Conservation (phyloP, 2,113 vertebrate species). For the Centropus bengalensis region DNA sequence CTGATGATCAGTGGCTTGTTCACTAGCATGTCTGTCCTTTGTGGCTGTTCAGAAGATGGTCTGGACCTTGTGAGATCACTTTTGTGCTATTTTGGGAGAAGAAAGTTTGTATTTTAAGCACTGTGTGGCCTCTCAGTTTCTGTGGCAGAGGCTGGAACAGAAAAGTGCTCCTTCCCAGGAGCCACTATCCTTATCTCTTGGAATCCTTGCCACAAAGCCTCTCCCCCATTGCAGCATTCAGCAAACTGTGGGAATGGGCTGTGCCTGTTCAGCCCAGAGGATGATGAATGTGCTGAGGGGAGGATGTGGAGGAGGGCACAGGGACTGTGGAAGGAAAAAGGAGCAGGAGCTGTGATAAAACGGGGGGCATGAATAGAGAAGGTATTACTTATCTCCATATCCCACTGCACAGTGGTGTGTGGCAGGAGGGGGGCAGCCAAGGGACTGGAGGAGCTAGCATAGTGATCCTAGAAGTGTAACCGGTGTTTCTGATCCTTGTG, state of each 20-base stretch:
- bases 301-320: background rate
- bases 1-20: background rate
- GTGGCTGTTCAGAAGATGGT: background rate
- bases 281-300: background rate
- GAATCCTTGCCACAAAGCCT: background rate
- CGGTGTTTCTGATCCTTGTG: background rate
- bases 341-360: background rate
- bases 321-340: background rate
- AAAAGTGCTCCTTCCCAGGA: background rate
- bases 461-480: background rate
- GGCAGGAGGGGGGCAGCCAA: background rate
- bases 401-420: fast-evolving
- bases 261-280: background rate
- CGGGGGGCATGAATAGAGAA: background rate
- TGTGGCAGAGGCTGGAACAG: background rate
- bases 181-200: background rate
- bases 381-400: background rate
- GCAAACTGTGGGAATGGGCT: background rate
- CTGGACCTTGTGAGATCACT: background rate
- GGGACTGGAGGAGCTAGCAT: background rate
- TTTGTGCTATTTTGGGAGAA: background rate
- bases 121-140: background rate
- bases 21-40: background rate
- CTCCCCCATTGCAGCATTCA: fast-evolving
- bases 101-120: background rate